Conservation (phyloP, 2,888 invertebrate species). For the Boloria euphrosyne region DNA sequence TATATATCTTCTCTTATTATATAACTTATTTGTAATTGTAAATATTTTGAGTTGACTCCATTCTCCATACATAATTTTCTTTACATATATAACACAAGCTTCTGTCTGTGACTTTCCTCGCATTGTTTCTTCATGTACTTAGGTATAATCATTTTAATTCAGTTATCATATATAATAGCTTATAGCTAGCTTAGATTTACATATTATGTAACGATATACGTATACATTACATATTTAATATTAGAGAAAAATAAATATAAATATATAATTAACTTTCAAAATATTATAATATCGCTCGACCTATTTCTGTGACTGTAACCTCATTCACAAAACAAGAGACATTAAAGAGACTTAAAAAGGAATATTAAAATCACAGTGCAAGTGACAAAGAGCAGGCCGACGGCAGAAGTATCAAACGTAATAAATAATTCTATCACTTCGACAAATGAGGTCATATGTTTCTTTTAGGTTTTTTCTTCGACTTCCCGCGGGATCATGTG, state of each 20-base stretch:
- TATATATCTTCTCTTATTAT: too few relatives aligned
- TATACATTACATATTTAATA: background rate
- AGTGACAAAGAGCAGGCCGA: conserved; percentile 65
- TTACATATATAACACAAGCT: too few relatives aligned
- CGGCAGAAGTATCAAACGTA: conserved; percentile 74
- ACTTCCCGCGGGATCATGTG: conserved; percentile 81
- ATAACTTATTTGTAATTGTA: too few relatives aligned
- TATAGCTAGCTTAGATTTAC: background rate
- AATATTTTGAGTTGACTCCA: too few relatives aligned
- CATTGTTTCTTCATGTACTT: too few relatives aligned
- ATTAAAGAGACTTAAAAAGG: conserved; percentile 51
- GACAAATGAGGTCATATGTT: conserved; percentile 83
- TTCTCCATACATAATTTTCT: too few relatives aligned
- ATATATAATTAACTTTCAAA: conserved; percentile 4
- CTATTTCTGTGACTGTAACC: conserved; percentile 29
- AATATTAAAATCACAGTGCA: conserved; percentile 65
- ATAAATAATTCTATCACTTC: conserved; percentile 78
- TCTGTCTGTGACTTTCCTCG: too few relatives aligned
- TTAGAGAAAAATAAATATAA: background rate
- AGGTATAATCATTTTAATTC: too few relatives aligned
- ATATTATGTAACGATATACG: background rate
- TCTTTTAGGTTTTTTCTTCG: conserved; percentile 76
- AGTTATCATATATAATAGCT: too few relatives aligned
- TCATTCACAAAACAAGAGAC: conserved; percentile 24
- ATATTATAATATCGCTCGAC: conserved; percentile 16